phyloP scores from a whole-genome alignment of 2,797 vertebrate genomes.

The Mormyrus proboscirostris region DNA sequence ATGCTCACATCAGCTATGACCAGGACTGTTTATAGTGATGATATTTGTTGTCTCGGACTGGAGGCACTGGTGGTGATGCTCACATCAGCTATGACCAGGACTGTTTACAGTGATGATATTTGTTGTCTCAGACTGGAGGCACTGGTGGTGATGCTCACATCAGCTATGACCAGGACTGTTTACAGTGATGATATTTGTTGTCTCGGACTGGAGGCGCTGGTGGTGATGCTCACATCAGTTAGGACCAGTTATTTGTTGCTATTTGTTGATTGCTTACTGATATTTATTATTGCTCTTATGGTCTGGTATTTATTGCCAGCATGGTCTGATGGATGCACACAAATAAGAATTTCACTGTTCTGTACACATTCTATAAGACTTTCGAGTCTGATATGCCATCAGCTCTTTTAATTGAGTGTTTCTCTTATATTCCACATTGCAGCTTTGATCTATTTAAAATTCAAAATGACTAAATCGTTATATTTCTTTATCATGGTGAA shows the following conservation, averaged over 20 bases:
- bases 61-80: too few relatives aligned
- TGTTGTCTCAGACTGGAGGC: too few relatives aligned
- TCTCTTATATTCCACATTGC: not conserved
- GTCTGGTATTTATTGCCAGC: not conserved
- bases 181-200: too few relatives aligned
- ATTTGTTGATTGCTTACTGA: not conserved
- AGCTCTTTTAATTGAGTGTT: not conserved
- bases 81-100: too few relatives aligned
- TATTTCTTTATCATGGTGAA: not conserved
- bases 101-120: too few relatives aligned
- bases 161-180: too few relatives aligned
- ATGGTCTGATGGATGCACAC: not conserved
- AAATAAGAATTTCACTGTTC: not conserved
- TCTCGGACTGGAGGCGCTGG: too few relatives aligned
- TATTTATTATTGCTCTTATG: not conserved
- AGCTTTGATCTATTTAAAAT: not conserved
- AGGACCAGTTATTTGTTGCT: not conserved
- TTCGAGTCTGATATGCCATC: not conserved
- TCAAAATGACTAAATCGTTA: not conserved
- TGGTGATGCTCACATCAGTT: too few relatives aligned
- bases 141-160: too few relatives aligned
- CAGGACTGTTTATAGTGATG: too few relatives aligned
- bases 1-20: too few relatives aligned
- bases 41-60: too few relatives aligned
- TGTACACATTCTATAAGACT: not conserved